Conservation (phyloP, 2,113 vertebrate genomes). For the Ailurus styani region DNA sequence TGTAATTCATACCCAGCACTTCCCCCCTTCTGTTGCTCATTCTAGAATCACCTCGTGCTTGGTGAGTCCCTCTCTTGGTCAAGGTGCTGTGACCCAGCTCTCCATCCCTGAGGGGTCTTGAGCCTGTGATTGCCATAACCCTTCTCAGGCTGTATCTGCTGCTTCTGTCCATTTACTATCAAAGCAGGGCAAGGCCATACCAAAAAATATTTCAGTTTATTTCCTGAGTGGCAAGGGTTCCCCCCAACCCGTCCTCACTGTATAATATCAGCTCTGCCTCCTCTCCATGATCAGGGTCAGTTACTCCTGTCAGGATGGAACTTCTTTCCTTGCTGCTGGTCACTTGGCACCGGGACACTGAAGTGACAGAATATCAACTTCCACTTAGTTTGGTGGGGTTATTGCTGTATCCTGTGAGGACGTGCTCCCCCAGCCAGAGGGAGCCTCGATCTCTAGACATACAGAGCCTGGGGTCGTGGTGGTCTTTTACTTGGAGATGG, state of each 20-base stretch:
- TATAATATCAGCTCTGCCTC: neutral
- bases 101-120: neutral
- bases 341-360: neutral
- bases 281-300: too few relatives aligned
- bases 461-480: neutral
- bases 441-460: neutral
- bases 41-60: neutral
- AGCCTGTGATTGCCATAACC: neutral
- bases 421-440: too few relatives aligned
- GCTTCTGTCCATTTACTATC: neutral
- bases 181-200: neutral
- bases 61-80: too few relatives aligned
- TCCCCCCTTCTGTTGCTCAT: neutral
- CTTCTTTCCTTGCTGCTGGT: neutral
- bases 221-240: neutral
- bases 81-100: neutral
- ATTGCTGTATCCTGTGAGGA: neutral
- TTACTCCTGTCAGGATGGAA: neutral
- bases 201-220: neutral
- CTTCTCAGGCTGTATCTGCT: neutral
- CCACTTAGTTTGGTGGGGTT: neutral
- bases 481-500: neutral
- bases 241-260: neutral
- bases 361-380: neutral
- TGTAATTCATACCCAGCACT: accelerated